Evolutionary conservation across 2,888 invertebrate genomes (phyloP).

Genomic region (Cremastinae sp.): DNA sequence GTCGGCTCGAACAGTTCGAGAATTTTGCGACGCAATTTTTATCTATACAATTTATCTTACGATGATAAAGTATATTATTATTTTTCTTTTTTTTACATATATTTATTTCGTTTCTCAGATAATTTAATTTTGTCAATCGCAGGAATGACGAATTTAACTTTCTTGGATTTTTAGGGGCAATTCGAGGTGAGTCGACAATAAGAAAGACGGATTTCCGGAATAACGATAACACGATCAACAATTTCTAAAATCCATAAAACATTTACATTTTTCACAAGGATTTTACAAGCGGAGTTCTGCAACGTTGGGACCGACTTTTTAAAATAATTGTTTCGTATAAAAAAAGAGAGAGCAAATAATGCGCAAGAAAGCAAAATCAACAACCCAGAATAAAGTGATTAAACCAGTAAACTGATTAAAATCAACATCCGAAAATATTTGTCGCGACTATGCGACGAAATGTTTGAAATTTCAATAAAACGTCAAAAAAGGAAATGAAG

Average conservation of each 20-base stretch:
- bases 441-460: too few relatives aligned
- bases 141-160: conserved; percentile 22
- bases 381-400: too few relatives aligned
- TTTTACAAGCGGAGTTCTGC: too few relatives aligned
- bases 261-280: conserved; percentile 39
- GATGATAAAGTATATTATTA: conserved; percentile 34
- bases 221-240: conserved; percentile 56
- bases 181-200: conserved; percentile 24
- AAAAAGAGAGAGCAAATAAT: too few relatives aligned
- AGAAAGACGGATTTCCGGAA: conserved; percentile 45
- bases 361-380: too few relatives aligned
- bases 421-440: too few relatives aligned
- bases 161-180: conserved; percentile 24
- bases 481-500: too few relatives aligned
- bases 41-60: conserved; percentile 47
- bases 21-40: conserved; percentile 33
- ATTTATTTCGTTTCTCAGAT: conserved; percentile 4
- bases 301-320: too few relatives aligned
- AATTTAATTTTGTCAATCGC: background rate
- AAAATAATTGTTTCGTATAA: too few relatives aligned
- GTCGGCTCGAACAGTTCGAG: conserved; percentile 42
- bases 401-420: too few relatives aligned
- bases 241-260: conserved; percentile 51
- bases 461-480: too few relatives aligned
- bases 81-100: conserved; percentile 2